A percentile compares a stretch with the other conserved stretches of the same genome.
These are phyloP conservation scores for Nothura maculosa DNA, from an alignment of 2,797 vertebrate genomes.

Conservation along the genomic window DNA sequence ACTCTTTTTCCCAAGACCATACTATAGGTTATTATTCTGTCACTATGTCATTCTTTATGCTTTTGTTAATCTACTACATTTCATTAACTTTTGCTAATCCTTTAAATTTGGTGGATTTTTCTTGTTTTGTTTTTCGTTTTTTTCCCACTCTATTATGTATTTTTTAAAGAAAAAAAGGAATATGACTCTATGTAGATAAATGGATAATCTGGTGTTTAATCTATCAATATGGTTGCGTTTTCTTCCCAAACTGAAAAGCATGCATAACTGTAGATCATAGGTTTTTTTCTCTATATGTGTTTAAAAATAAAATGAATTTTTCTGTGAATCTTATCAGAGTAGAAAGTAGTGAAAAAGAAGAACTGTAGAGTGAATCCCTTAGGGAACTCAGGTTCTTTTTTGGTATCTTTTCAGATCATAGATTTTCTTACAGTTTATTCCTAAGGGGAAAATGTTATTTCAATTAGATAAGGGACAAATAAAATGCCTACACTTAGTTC, in stretches of 20 bases:
- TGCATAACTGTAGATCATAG: background rate
- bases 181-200: background rate
- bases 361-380: background rate
- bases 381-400: background rate
- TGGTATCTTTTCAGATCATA: background rate
- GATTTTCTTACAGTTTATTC: background rate
- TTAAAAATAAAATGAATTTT: background rate
- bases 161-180: background rate
- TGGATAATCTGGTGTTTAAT: background rate
- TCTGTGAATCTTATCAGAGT: background rate
- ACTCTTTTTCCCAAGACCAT: background rate
- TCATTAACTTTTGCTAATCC: background rate
- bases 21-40: background rate
- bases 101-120: background rate
- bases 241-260: background rate
- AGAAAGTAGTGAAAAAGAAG: background rate
- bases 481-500: background rate
- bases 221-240: background rate
- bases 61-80: background rate
- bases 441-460: background rate
- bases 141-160: background rate
- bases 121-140: background rate
- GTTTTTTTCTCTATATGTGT: background rate
- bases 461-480: background rate
- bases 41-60: background rate